Base-by-base conservation (phyloP, 2,797 vertebrate genomes). In the Heliangelus exortis region DNA sequence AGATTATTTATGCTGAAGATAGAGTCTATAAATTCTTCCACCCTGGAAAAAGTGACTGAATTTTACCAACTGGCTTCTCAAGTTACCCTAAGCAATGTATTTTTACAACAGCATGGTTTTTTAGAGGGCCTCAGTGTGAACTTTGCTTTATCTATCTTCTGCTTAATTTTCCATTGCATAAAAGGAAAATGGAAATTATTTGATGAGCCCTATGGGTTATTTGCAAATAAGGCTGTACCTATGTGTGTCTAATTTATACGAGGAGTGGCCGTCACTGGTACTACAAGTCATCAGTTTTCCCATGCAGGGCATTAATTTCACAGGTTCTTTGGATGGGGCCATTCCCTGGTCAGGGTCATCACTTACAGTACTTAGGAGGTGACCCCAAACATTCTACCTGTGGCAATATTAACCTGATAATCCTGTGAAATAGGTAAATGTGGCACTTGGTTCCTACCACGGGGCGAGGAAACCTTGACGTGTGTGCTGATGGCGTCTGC, bases 41-140 rank as follows among this genome's bases (percentile, higher is more conserved):
- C 48, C 22, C 31, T 88, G 80, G 62, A 84, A 91, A 92, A 86
- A 59, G 55, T 86, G 43, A 66, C 55, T 84, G 53, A 72, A 81
- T 81, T 78, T 84, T 47, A 84, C 62, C 55, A 69, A 31, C 79
- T 65, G 50, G 26, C 66, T 91, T 94, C 91, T 90, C 47, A 45
- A 33, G 28, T 81, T 81, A 78, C 47, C 16, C 66, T 81, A 43
- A 78, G 39, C 19, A 26, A 11, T 45, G 34, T 3, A 88, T 87
- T 50, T 81, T 69, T 9, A 41, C 43, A 66, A 36, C n/a, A 33
- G 18, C 19, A 9, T 18, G 20, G 1, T 7, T 65, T 82, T 51
- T 75, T 16, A 43, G 43, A 41, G 36, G 14, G 2, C 34, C 91
- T 69, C 51, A 69, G n/a, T 59, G 72, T 45, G 21, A 91, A 57